These are phyloP conservation scores for Achatina immaculata DNA, from an alignment of 1,140 invertebrate species.

Conservation along the genomic window DNA sequence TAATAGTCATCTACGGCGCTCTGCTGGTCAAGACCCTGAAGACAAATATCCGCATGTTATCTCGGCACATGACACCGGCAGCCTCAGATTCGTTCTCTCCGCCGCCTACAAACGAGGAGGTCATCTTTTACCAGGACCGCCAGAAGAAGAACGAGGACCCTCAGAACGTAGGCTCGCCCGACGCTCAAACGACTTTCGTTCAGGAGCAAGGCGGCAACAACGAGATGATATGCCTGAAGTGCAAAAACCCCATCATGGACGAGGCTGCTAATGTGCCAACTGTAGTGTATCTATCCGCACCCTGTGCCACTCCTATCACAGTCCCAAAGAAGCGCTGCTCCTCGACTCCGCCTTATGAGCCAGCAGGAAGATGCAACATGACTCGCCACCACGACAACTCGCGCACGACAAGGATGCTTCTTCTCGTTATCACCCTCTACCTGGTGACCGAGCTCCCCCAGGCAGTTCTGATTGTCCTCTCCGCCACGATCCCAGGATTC, in stretches of 20 bases:
- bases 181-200: neutral
- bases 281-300: neutral
- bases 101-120: too few species aligned
- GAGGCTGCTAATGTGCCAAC: neutral
- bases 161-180: neutral
- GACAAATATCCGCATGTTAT: conserved; percentile 52
- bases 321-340: neutral
- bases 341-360: neutral
- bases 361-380: neutral
- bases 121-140: neutral
- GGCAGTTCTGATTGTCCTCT: conserved; percentile 71
- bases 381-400: conserved; percentile 77
- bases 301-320: neutral
- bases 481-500: conserved; percentile 54
- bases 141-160: neutral
- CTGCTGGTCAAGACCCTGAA: conserved; percentile 67
- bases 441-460: conserved; percentile 87
- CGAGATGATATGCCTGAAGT: too few species aligned
- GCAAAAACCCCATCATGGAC: too few species aligned
- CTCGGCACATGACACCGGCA: neutral
- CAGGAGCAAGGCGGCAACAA: too few species aligned
- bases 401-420: conserved; percentile 89
- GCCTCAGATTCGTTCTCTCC: conserved; percentile 7
- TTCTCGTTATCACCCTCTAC: conserved; percentile 88
- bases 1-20: conserved; percentile 71